These are phyloP conservation scores for Bergia puertoricense DNA, from an alignment of 92 coral and sea anemone genomes.

Conservation along the genomic window DNA sequence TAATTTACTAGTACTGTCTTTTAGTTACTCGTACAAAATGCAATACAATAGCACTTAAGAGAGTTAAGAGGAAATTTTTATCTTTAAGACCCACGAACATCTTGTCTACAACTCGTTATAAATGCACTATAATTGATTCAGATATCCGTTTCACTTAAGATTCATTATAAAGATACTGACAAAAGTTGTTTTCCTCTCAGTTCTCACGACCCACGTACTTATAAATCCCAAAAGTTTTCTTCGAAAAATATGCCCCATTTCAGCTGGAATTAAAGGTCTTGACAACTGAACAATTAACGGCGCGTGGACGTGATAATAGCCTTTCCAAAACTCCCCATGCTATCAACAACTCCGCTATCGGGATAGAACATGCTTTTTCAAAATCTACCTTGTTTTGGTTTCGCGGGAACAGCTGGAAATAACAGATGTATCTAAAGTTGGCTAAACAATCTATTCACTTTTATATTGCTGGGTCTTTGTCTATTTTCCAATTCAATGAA, in stretches of 20 bases:
- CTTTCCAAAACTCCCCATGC: conserved; percentile 16
- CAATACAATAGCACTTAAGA: neutral
- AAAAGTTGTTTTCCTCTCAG: neutral
- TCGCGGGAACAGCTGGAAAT: conserved; percentile 44
- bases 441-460: conserved; percentile 41
- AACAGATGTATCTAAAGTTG: conserved; percentile 37
- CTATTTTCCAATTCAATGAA: conserved; percentile 6
- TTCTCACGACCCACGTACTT: neutral
- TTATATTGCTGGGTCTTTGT: neutral
- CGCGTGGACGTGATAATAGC: conserved; percentile 46
- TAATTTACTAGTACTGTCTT: neutral
- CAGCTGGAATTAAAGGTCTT: neutral
- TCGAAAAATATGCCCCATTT: neutral
- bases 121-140: neutral
- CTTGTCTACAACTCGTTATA: neutral
- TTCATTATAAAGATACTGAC: neutral
- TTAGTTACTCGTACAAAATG: neutral
- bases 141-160: conserved; percentile 12
- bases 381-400: conserved; percentile 34
- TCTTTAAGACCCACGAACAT: neutral
- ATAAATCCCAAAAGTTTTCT: neutral
- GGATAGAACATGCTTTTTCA: conserved; percentile 29
- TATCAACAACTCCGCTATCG: conserved; percentile 1
- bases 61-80: neutral
- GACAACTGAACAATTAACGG: neutral